Evolutionary conservation across 1,140 invertebrate species (phyloP).

Genomic region (Scaptomyza montana): DNA sequence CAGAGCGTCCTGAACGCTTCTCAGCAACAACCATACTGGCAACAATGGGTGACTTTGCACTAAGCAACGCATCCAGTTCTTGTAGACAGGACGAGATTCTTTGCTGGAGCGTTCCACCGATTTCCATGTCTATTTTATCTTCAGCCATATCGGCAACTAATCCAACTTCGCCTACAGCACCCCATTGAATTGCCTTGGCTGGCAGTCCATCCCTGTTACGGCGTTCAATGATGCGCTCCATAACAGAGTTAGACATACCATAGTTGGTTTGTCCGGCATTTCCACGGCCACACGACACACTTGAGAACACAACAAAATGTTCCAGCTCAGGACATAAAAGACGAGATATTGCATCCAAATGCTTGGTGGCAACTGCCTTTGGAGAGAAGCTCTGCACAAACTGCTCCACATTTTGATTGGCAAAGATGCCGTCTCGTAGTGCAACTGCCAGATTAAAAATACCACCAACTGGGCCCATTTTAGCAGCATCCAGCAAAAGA

Average conservation of each 20-base stretch:
- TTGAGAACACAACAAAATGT: constrained; percentile 93
- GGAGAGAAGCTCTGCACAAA: constrained; percentile 86
- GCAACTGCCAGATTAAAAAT: constrained; percentile 93
- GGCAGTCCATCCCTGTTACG: constrained; percentile 86
- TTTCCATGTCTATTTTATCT: constrained; percentile 89
- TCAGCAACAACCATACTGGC: constrained; percentile 92
- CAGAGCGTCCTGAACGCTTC: constrained; percentile 86
- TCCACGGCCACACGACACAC: constrained; percentile 93
- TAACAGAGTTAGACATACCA: constrained; percentile 89
- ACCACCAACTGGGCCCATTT: constrained; percentile 88
- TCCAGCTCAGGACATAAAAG: constrained; percentile 86
- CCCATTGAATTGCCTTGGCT: constrained; percentile 89
- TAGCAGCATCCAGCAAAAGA: constrained; percentile 87
- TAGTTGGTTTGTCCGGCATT: constrained; percentile 96
- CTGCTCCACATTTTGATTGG: constrained; percentile 86
- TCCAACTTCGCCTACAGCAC: constrained; percentile 89
- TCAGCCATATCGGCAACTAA: constrained; percentile 92
- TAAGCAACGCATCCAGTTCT: constrained; percentile 88
- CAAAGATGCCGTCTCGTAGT: constrained; percentile 86
- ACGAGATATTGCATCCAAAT: constrained; percentile 86
- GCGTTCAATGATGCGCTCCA: constrained; percentile 89
- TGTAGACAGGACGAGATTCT: constrained; percentile 91
- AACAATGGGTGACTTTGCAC: constrained; percentile 87
- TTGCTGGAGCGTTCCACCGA: constrained; percentile 93
- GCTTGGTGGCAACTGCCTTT: constrained; percentile 86